Base-by-base conservation (phyloP, 2,888 invertebrate genomes). In the Leptopilina myrica region DNA sequence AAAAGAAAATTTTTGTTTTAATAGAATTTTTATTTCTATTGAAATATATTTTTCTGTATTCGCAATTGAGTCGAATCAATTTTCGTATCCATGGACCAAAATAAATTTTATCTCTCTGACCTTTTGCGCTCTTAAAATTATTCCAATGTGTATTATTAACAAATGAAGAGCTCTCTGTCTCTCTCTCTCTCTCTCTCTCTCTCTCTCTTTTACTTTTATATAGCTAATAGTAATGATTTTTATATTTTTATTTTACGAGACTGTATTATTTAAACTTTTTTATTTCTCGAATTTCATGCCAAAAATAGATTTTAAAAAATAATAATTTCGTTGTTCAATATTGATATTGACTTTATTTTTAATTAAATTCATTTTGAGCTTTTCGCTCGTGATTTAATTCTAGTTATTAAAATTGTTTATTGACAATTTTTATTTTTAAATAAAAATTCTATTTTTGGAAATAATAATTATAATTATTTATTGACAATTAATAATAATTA, bases 271-370 rank as follows among this genome's bases (percentile, higher is more conserved):
- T 33, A 33, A 33, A 33, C 33, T 43, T 43, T 43, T 12, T 15
- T 43, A 2, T 20, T 67, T 15, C 49, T 67, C 6, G 49, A 12
- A 49, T 2, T 20, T 49, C 5, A 12, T 20, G 20, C 20, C 12
- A 15, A 9, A 46, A 46, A 11, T 26, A 67, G 49, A 67, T 49
- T 67, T 6, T 26, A 67, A 67, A 33, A 33, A 33, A 33, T 33
- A 1, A 12, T 67, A 49, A 49, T 46, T 20, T 67, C 12, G 1
- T 46, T 43, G 12, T 67, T 11, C 67, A 49, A 67, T 33, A 33
- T 46, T 67, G 67, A 67, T 33, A 33, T 46, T 67, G 67, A 67
- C 67, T 46, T 67, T 67, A 67, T 67, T 67, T 67, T 67, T 43
- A 46, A 15, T 67, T 12, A 7, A 33, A 46, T 67, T 46, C 46